Evolutionary conservation across 2,888 invertebrate genomes (phyloP).

Genomic region (Magallana nippona): DNA sequence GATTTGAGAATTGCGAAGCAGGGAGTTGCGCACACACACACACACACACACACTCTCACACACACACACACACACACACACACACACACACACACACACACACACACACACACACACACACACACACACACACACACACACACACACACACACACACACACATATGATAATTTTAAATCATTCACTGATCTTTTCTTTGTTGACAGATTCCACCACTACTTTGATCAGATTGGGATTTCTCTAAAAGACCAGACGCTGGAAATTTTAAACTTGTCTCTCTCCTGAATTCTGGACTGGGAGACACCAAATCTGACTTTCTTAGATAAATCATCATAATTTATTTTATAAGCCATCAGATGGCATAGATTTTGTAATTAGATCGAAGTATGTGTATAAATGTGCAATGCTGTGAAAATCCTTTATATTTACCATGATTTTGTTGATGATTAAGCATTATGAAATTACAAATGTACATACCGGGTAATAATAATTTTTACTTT

Average conservation of each 20-base stretch:
- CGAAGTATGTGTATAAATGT: too few species aligned
- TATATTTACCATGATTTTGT: too few species aligned
- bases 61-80: not conserved
- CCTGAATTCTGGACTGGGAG: not conserved
- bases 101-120: not conserved
- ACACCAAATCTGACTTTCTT: not conserved
- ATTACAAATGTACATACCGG: too few species aligned
- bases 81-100: not conserved
- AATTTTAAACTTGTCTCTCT: slow-evolving; percentile 57
- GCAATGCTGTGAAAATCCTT: too few species aligned
- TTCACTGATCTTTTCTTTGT: slow-evolving; percentile 25
- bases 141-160: not conserved
- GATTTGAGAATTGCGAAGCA: too few species aligned
- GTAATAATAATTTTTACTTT: too few species aligned
- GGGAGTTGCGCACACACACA: too few species aligned
- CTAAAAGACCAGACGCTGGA: slow-evolving; percentile 67
- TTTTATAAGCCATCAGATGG: not conserved
- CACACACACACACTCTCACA: too few species aligned
- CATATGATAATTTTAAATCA: not conserved
- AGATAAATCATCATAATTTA: not conserved
- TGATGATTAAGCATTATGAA: too few species aligned
- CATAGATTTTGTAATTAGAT: too few species aligned
- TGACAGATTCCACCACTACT: slow-evolving; percentile 74
- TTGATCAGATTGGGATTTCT: slow-evolving; percentile 69
- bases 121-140: not conserved